Evolutionary conservation across 1,140 invertebrate genomes (phyloP).

Genomic region (Sipha flava): DNA sequence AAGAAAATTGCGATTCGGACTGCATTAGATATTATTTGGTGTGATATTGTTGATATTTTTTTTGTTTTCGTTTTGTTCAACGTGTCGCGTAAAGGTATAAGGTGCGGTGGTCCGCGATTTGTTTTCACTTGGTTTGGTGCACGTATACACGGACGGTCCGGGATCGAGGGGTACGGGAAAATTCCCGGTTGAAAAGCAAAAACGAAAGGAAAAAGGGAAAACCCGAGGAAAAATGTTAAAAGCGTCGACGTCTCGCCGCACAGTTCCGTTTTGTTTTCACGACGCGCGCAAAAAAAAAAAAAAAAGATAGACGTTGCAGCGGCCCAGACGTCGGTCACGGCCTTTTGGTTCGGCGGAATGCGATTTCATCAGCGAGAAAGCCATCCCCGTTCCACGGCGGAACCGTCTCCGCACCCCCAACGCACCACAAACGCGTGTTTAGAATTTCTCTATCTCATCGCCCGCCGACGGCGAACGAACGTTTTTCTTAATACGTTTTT

Average conservation of each 20-base stretch:
- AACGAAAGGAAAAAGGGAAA: background rate
- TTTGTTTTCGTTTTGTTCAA: too few relatives aligned
- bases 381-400: background rate
- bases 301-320: too few relatives aligned
- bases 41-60: too few relatives aligned
- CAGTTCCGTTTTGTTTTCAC: background rate
- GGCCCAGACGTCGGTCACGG: constrained; percentile 1
- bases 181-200: background rate
- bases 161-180: background rate
- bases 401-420: background rate
- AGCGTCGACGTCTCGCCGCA: background rate
- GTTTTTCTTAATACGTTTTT: background rate
- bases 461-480: background rate
- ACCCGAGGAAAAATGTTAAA: background rate
- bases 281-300: background rate
- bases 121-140: background rate
- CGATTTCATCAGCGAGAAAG: constrained; percentile 28
- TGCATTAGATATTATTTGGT: too few relatives aligned
- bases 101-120: too few relatives aligned
- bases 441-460: background rate
- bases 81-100: too few relatives aligned
- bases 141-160: background rate
- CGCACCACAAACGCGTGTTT: background rate
- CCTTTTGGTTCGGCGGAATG: constrained; percentile 13
- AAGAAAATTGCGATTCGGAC: too few relatives aligned